Evolutionary conservation across 92 coral and sea anemone species (phyloP).

Genomic region (Porites evermanni): DNA sequence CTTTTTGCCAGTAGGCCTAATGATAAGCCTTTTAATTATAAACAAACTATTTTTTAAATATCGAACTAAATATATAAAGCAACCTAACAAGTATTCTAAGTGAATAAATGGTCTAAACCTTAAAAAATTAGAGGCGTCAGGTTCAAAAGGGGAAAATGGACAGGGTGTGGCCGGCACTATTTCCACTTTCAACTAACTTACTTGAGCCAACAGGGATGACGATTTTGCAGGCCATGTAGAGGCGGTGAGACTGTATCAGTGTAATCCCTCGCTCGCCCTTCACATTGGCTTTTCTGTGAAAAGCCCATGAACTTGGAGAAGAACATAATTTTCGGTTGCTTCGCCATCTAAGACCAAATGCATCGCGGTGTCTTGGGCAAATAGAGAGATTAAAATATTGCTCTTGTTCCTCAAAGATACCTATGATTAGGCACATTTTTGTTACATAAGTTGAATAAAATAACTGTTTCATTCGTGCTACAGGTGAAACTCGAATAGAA

Average conservation of each 20-base stretch:
- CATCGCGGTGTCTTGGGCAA: background rate
- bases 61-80: no score
- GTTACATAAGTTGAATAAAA: background rate
- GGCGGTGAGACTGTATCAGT: background rate
- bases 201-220: background rate
- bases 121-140: no score
- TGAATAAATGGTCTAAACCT: no score
- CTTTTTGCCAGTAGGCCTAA: no score
- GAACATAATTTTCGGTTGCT: no score
- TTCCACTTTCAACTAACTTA: background rate
- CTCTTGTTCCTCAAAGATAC: conserved; percentile 1
- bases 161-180: background rate
- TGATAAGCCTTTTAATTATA: no score
- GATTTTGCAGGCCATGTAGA: background rate
- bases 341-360: background rate
- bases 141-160: no score
- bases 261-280: no score
- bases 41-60: background rate
- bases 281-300: no score
- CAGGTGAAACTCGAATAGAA: background rate
- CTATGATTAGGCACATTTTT: background rate
- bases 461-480: background rate
- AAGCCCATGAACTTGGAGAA: no score
- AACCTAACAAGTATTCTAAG: no score
- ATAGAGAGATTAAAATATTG: background rate